A percentile compares a stretch with the other conserved stretches of the same genome.
phyloP scores from a whole-genome alignment of 2,113 vertebrate genomes.

The Tetrax tetrax region DNA sequence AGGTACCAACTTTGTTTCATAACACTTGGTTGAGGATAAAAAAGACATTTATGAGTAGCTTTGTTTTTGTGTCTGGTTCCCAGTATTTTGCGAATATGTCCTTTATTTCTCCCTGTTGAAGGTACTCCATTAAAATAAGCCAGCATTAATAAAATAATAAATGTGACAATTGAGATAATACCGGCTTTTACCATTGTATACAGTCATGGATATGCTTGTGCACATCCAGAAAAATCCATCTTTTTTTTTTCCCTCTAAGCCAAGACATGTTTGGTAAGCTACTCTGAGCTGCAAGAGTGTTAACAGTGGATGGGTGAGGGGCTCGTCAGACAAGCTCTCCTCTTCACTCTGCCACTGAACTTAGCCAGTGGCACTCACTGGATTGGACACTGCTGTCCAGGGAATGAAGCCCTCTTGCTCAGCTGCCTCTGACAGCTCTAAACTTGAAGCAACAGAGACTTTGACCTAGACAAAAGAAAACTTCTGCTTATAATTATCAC shows the following conservation, averaged over 20 bases:
- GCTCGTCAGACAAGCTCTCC: background rate
- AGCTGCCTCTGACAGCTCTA: background rate
- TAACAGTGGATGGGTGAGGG: background rate
- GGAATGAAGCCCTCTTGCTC: background rate
- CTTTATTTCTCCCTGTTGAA: background rate
- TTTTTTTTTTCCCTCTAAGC: background rate
- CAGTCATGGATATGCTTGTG: background rate
- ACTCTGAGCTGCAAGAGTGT: background rate
- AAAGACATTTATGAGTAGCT: background rate
- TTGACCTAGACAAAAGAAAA: background rate
- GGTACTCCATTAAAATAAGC: background rate
- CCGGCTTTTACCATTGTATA: background rate
- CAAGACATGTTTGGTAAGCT: background rate
- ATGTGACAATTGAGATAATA: background rate
- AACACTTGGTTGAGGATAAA: background rate
- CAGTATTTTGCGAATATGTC: background rate
- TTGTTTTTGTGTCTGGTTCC: background rate
- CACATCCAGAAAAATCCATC: rapidly evolving
- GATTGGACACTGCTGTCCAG: background rate
- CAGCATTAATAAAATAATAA: background rate
- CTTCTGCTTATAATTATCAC: conserved; percentile 41
- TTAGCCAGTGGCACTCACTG: background rate
- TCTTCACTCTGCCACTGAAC: background rate
- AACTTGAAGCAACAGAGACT: conserved; percentile 4
- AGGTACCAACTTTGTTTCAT: background rate